Conservation (phyloP, 2,888 invertebrate genomes). For the Tineola bisselliella region DNA sequence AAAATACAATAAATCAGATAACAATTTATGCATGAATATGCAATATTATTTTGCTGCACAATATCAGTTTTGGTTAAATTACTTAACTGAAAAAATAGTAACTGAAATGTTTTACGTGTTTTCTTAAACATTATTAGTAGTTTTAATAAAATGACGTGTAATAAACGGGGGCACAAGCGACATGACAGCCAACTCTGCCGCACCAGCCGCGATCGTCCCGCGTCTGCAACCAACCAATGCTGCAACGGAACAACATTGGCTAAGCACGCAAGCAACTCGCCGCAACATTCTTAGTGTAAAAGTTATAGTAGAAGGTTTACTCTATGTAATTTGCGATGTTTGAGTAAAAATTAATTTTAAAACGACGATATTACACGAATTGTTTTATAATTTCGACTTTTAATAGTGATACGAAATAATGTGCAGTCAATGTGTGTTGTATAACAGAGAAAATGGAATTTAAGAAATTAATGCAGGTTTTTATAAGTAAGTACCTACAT, state of each 20-base stretch:
- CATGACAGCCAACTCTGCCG: not conserved
- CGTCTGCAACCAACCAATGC: conserved; percentile 23
- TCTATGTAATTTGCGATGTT: conserved; percentile 64
- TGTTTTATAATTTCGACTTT: not conserved
- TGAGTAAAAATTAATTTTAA: conserved; percentile 28
- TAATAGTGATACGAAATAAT: conserved; percentile 6
- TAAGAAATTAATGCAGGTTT: not conserved
- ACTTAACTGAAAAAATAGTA: too few relatives aligned
- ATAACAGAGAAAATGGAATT: not conserved
- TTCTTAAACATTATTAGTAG: too few relatives aligned
- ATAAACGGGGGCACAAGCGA: too few relatives aligned
- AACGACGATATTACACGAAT: not conserved
- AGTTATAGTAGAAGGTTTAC: conserved; percentile 66
- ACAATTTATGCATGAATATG: too few relatives aligned
- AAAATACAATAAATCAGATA: not conserved
- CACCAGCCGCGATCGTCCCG: not conserved
- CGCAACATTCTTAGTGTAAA: conserved; percentile 68
- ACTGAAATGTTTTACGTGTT: too few relatives aligned
- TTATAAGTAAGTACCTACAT: not conserved
- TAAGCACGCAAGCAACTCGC: conserved; percentile 53
- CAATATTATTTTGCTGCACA: too few relatives aligned
- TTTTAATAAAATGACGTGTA: too few relatives aligned
- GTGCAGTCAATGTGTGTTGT: not conserved
- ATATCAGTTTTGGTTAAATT: too few relatives aligned
- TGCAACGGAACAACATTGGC: conserved; percentile 58